Evolutionary conservation across 2,888 invertebrate genomes (phyloP).

Genomic region (Seira sanloemensis): DNA sequence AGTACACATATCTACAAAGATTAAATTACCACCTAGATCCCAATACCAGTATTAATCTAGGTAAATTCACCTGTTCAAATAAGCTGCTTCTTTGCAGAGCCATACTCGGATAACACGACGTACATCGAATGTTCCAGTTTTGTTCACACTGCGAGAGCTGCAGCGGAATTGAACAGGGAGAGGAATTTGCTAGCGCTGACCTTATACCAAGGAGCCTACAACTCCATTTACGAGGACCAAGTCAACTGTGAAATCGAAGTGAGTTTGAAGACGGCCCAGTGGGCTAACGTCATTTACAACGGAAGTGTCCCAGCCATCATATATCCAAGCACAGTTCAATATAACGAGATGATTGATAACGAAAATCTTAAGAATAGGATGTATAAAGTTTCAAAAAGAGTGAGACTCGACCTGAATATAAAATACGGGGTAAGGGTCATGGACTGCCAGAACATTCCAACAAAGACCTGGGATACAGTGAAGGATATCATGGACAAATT

Average conservation of each 20-base stretch:
- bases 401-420: neutral
- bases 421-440: neutral
- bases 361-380: neutral
- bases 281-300: constrained; percentile 1
- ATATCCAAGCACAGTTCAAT: neutral
- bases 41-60: no score
- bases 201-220: constrained; percentile 6
- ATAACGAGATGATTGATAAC: constrained; percentile 14
- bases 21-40: no score
- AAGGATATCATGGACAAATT: neutral
- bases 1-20: neutral
- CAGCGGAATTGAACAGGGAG: constrained; percentile 17
- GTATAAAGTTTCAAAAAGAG: neutral
- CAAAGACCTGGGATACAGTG: neutral
- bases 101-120: constrained; percentile 16
- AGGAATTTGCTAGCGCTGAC: neutral
- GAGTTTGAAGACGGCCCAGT: neutral
- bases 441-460: constrained; percentile 13
- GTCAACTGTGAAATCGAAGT: constrained; percentile 22
- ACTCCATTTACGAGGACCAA: constrained; percentile 3
- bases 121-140: constrained; percentile 12
- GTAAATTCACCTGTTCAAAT: no score
- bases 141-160: constrained; percentile 18
- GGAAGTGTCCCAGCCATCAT: constrained; percentile 17
- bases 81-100: neutral